phyloP scores from a whole-genome alignment of 1,140 invertebrate species.

The Caerostris extrusa region DNA sequence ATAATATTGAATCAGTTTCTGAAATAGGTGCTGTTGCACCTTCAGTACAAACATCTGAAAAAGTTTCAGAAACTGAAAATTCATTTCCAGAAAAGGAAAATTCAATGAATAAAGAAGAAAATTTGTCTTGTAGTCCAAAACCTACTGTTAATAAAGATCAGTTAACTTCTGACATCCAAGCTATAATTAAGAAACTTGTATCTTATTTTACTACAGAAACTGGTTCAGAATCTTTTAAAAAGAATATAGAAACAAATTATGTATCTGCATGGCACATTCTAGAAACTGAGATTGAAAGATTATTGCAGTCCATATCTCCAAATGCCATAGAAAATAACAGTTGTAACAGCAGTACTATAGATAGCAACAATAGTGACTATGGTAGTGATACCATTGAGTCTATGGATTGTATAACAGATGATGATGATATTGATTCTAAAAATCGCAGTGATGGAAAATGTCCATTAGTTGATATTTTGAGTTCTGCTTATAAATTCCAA shows the following conservation, averaged over 20 bases:
- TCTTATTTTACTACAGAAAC: constrained; percentile 70
- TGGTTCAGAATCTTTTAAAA: constrained; percentile 51
- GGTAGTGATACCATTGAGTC: constrained; percentile 79
- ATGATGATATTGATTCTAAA: constrained; percentile 66
- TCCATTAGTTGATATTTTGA: constrained; percentile 36
- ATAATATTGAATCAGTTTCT: background rate
- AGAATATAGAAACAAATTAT: constrained; percentile 68
- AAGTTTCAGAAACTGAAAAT: background rate
- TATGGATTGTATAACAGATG: constrained; percentile 74
- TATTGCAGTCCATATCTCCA: constrained; percentile 78
- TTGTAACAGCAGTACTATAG: constrained; percentile 76
- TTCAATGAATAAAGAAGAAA: constrained; percentile 11
- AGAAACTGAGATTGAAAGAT: constrained; percentile 77
- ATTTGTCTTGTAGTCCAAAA: constrained; percentile 18
- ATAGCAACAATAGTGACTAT: constrained; percentile 78
- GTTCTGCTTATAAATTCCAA: constrained; percentile 17
- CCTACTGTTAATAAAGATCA: constrained; percentile 59
- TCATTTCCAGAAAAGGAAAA: background rate
- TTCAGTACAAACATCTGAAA: background rate
- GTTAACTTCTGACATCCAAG: constrained; percentile 76
- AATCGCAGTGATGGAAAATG: constrained; percentile 12
- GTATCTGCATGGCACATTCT: constrained; percentile 70
- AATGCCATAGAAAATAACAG: constrained; percentile 58
- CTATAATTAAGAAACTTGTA: constrained; percentile 77
- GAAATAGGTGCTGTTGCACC: background rate